Conservation (phyloP, 2,797 vertebrate genomes). For the Ceyx erithaca region DNA sequence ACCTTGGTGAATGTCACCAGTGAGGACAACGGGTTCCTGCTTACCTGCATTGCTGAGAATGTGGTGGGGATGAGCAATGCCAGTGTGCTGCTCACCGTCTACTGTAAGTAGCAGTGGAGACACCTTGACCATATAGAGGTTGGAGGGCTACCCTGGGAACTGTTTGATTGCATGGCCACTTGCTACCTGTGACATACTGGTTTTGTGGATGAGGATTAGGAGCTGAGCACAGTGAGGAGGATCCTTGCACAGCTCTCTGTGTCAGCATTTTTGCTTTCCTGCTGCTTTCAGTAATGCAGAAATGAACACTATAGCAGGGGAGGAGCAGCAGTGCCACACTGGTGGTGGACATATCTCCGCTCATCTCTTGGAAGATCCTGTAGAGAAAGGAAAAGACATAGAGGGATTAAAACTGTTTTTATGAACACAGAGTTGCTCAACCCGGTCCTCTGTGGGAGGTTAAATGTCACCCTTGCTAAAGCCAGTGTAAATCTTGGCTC, state of each 20-base stretch:
- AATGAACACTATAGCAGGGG: neutral
- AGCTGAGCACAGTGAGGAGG: neutral
- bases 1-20: constrained; percentile 95
- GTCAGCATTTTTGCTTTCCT: neutral
- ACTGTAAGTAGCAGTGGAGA: constrained; percentile 85
- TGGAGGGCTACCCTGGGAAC: neutral
- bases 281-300: neutral
- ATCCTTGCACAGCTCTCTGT: neutral
- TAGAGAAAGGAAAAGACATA: neutral
- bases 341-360: neutral
- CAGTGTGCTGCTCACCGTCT: constrained; percentile 92
- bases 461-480: neutral
- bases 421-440: neutral
- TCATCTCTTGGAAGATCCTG: neutral
- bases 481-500: neutral
- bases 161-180: neutral
- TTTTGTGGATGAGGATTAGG: neutral
- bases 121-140: neutral
- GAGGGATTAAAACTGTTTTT: neutral
- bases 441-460: neutral
- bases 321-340: neutral
- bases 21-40: constrained; percentile 93
- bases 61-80: constrained; percentile 97
- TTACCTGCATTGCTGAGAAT: constrained; percentile 96
- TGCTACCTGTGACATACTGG: neutral